Base-by-base conservation (phyloP, 92 coral and sea anemone genomes). In the Zoanthus gigantus region DNA sequence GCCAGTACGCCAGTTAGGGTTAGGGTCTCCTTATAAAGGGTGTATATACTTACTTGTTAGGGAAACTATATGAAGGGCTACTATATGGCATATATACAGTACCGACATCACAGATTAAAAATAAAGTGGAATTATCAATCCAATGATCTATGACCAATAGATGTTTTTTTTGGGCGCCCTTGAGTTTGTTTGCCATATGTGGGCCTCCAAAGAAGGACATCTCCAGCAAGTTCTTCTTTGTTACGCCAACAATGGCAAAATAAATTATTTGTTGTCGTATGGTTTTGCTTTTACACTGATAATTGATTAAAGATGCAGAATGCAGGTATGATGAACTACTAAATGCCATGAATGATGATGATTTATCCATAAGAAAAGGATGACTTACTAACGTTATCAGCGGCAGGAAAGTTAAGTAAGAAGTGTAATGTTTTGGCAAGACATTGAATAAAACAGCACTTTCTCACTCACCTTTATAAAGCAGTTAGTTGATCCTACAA, bases 401-500 rank as follows among this genome's bases (percentile, higher is more conserved):
- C 42, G 42, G 42, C 42, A 37, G 42, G 4, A 37, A 37, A 37
- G 42, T 37, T 37, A 37, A 23, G 23, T 23, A 23, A 23, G 23
- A 23, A 23, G 23, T 37, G 42, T 37, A 37, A 37, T 37, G 42
- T 37, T 37, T 37, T 37, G 4, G 12, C 56, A 50, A 63, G 16
- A 63, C 69, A 63, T 7, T 63, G 69, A 15, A 31, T 11, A 9
- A 23, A 61, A 82, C 16, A 1, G 15, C 1, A 44, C 30, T 34
- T 30, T 30, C 16, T 4, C 7, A 69, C 93, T 53, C 78, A 97
- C 99, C 96, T 97, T 98, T 65, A 89, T 77, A 90, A 97, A 97
- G 67, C 96, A 93, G 47, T 74, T 92, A 74, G 91, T 89, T 73
- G 99, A 97, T 52, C 99, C 98, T 78, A 97, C 94, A 78, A 97